Evolutionary conservation across 2,888 invertebrate genomes (phyloP).

Genomic region (Micoletzkya japonica): DNA sequence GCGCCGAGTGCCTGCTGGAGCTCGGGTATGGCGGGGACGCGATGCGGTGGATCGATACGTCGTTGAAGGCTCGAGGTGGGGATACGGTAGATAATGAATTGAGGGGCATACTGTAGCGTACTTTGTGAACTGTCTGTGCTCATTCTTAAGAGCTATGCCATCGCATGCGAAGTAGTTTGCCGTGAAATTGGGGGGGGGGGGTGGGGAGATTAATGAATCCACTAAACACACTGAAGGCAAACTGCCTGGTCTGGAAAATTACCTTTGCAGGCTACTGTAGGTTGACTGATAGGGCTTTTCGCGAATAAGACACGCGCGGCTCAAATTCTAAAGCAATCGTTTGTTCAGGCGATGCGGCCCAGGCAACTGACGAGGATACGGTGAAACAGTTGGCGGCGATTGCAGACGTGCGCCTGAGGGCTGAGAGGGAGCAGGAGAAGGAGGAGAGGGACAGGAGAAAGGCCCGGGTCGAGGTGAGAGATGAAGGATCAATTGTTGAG

Average conservation of each 20-base stretch:
- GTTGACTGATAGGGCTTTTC: too few species aligned
- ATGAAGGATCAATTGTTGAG: neutral
- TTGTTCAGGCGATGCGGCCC: too few species aligned
- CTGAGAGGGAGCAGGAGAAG: slow-evolving; percentile 32
- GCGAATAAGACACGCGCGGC: too few species aligned
- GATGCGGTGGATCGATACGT: slow-evolving; percentile 14
- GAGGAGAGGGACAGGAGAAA: slow-evolving; percentile 44
- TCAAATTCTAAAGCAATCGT: too few species aligned
- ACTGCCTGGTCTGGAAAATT: too few species aligned
- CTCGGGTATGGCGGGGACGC: slow-evolving; percentile 48
- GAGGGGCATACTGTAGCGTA: too few species aligned
- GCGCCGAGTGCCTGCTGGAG: slow-evolving; percentile 57
- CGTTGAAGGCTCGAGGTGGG: neutral
- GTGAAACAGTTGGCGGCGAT: neutral
- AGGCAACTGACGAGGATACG: too few species aligned
- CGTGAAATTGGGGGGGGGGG: neutral
- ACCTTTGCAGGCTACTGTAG: too few species aligned
- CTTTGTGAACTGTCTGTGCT: too few species aligned
- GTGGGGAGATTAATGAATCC: neutral
- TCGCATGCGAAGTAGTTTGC: neutral
- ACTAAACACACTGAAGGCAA: neutral
- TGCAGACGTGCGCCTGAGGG: slow-evolving; percentile 36
- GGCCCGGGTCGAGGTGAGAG: slow-evolving; percentile 27
- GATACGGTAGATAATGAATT: slow-evolving; percentile 10
- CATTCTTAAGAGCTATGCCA: too few species aligned